Percentiles rank a stretch among this genome's conserved stretches.
Evolutionary conservation across 2,888 invertebrate genomes (phyloP).

Genomic region (Aplocera efformata): DNA sequence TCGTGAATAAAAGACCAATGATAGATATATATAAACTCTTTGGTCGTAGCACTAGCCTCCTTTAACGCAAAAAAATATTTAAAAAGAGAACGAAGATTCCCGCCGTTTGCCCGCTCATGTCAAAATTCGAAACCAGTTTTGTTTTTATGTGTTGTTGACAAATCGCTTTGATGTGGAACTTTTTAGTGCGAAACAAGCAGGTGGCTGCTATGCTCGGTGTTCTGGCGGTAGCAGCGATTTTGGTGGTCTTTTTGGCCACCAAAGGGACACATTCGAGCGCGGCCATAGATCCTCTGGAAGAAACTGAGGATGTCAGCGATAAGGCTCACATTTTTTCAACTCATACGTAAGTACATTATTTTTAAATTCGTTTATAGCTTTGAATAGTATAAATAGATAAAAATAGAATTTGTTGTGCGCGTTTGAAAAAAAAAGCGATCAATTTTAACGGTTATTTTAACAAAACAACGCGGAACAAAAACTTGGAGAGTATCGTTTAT

Average conservation of each 20-base stretch:
- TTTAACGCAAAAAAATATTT: neutral
- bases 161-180: conserved; percentile 64
- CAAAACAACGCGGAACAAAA: conserved; percentile 5
- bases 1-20: neutral
- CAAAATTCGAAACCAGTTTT: conserved; percentile 2
- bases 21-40: neutral
- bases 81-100: neutral
- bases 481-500: conserved; percentile 16
- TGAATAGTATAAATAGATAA: too few species aligned
- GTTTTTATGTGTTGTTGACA: conserved; percentile 4
- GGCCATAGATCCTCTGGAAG: conserved; percentile 39
- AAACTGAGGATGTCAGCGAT: conserved; percentile 61
- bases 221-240: conserved; percentile 54
- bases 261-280: conserved; percentile 42
- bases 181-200: conserved; percentile 67
- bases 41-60: neutral
- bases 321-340: conserved; percentile 60
- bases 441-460: neutral
- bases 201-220: conserved; percentile 68
- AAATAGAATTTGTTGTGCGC: too few species aligned
- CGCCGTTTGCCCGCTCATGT: neutral
- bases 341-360: conserved; percentile 47
- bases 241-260: conserved; percentile 56
- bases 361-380: too few species aligned
- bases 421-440: neutral